Evolutionary conservation across 2,888 invertebrate genomes (phyloP).

Genomic region (Caenorhabditis wallacei): DNA sequence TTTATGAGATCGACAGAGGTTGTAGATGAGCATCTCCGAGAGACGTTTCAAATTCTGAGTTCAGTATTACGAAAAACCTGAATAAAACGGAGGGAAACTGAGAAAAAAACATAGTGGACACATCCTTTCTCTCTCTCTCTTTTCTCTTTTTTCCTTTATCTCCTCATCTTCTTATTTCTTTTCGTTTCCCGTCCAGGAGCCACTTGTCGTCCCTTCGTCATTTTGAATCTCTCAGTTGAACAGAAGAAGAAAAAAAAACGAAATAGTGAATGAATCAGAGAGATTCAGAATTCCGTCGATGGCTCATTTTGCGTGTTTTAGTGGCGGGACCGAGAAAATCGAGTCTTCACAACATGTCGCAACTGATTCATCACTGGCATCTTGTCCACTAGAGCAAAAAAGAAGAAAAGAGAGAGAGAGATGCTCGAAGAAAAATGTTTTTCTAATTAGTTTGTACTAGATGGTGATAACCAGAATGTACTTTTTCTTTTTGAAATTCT

Average conservation of each 20-base stretch:
- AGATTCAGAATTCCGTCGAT: conserved; percentile 38
- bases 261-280: conserved; percentile 26
- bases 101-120: conserved; percentile 52
- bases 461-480: conserved; percentile 44
- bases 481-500: conserved; percentile 1
- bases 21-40: conserved; percentile 21
- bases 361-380: conserved; percentile 58
- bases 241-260: too few relatives aligned
- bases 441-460: conserved; percentile 58
- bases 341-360: conserved; percentile 60
- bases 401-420: background rate
- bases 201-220: conserved; percentile 60
- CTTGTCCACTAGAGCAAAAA: background rate
- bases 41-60: conserved; percentile 43
- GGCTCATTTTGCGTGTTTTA: conserved; percentile 63
- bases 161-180: conserved; percentile 25
- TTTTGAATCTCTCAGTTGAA: conserved; percentile 23
- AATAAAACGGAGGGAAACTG: conserved; percentile 23
- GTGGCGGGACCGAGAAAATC: conserved; percentile 35
- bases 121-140: background rate
- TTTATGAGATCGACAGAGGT: conserved; percentile 48
- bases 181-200: conserved; percentile 48
- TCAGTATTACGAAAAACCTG: conserved; percentile 63
- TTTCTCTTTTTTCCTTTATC: background rate
- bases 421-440: conserved; percentile 14